Evolutionary conservation across 2,888 invertebrate genomes (phyloP).

Genomic region (Drosophila fulvimacula): DNA sequence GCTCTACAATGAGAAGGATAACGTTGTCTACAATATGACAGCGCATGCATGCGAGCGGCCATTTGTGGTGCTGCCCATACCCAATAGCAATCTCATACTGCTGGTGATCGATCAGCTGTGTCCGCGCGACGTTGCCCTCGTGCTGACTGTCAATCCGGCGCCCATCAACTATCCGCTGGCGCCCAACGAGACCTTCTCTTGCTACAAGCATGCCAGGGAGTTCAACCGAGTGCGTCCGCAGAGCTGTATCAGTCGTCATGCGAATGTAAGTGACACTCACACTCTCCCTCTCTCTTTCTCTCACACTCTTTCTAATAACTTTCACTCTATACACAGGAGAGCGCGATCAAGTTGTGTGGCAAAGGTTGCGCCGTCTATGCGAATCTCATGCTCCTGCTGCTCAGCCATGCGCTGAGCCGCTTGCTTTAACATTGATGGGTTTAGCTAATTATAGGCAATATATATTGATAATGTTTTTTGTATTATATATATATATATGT

Average conservation of each 20-base stretch:
- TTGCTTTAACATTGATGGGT: constrained; percentile 76
- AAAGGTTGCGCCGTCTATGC: constrained; percentile 82
- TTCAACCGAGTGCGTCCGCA: constrained; percentile 89
- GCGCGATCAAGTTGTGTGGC: constrained; percentile 89
- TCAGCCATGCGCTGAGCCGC: constrained; percentile 74
- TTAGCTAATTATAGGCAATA: constrained; percentile 49
- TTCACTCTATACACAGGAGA: constrained; percentile 85
- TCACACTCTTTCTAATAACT: constrained; percentile 20
- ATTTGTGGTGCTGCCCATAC: constrained; percentile 90
- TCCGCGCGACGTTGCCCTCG: constrained; percentile 85
- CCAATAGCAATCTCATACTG: constrained; percentile 91
- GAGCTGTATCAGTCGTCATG: constrained; percentile 91
- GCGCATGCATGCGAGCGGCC: constrained; percentile 86
- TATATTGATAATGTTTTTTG: constrained; percentile 65
- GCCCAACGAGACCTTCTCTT: constrained; percentile 87
- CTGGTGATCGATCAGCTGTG: constrained; percentile 90
- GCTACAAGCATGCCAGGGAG: constrained; percentile 87
- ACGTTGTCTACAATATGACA: constrained; percentile 85
- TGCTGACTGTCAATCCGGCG: constrained; percentile 84
- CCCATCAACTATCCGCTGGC: constrained; percentile 84
- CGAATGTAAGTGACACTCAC: constrained; percentile 87
- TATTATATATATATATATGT: constrained; percentile 48
- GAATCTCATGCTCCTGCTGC: constrained; percentile 78
- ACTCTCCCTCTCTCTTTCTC: background rate
- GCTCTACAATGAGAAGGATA: constrained; percentile 86